Base-by-base conservation (phyloP, 2,888 invertebrate genomes). In the Tachina grossa region DNA sequence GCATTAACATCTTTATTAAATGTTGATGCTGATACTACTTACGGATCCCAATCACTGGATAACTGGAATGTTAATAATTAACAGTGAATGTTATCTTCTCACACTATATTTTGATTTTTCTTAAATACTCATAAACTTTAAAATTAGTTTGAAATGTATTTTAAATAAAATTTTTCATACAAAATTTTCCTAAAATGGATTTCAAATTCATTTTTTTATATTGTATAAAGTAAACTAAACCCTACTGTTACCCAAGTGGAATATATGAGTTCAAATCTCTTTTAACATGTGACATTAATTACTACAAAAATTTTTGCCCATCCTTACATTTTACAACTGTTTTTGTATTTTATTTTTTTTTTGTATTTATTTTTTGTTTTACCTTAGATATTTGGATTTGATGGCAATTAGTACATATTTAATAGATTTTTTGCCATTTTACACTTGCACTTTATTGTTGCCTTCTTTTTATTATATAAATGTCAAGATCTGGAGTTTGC, bases 401-500 rank as follows among this genome's bases (percentile, higher is more conserved):
- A 61, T 75, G 45, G 68, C 77, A 81, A 84, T 84, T 84, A 79
- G 71, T 71, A 45, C 13, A 31, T 31, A 22, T 14, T 72, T 65
- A 72, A 80, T 14, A 66, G 9, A 55, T 45, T 68, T 53, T 53
- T 19, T 10, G 9, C 16, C 6, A 13, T 51, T 45, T 41, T 31
- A 6, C 57, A 45, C 19, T 75, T 51, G 22, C 66, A 61, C 19
- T 76, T 79, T 39, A 76, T 14, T 31, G 31, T 31, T 31, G 4
- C 31, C 31, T 31, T 31, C 4, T 66, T 81, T 76, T 61, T 59
- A 57, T 63, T 47, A 71, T 85, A 75, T 85, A 82, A 85, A 85
- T 85, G 85, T 79, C 85, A 85, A 85, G 85, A 75, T 79, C 85
- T 71, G 75, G 13, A 82, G 41, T 72, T 13, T 66, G 10, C 19